These are phyloP conservation scores for Agelas oroides DNA, from an alignment of 37 sponge, comb jelly and placozoan genomes.

Conservation along the genomic window DNA sequence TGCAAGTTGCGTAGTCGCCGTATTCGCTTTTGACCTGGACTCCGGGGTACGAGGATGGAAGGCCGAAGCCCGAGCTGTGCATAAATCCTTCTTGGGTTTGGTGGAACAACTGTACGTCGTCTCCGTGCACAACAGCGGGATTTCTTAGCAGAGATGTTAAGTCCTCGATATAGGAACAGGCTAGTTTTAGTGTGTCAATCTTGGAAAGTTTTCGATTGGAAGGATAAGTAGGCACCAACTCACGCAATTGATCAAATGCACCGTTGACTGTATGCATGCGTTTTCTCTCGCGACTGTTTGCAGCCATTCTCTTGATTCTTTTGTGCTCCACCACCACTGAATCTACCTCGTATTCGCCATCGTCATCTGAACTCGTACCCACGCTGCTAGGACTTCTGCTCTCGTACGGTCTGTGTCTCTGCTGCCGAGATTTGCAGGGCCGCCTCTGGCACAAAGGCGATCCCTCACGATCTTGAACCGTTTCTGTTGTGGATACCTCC, in stretches of 20 bases:
- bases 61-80: constrained; percentile 4
- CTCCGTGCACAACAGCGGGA: constrained; percentile 31
- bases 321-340: not conserved
- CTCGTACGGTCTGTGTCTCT: constrained; percentile 38
- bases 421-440: constrained; percentile 6
- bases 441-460: constrained; percentile 25
- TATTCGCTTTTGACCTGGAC: constrained; percentile 23
- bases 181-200: constrained; percentile 87
- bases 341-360: not conserved
- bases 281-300: constrained; percentile 87
- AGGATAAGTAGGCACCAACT: constrained; percentile 90
- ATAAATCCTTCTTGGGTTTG: too few relatives aligned
- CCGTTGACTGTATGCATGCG: constrained; percentile 94
- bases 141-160: constrained; percentile 55
- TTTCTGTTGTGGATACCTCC: not conserved
- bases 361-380: constrained; percentile 48
- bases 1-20: constrained; percentile 17
- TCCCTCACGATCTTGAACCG: too few relatives aligned
- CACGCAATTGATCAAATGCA: constrained; percentile 89
- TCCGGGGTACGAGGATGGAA: constrained; percentile 3
- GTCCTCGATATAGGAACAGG: constrained; percentile 88
- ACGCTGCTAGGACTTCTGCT: constrained; percentile 39
- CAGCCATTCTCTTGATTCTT: constrained; percentile 62
- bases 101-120: constrained; percentile 21
- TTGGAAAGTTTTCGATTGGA: constrained; percentile 94